Evolutionary conservation across 2,888 invertebrate species (phyloP).

Genomic region (Leptarthrus brevirostris): DNA sequence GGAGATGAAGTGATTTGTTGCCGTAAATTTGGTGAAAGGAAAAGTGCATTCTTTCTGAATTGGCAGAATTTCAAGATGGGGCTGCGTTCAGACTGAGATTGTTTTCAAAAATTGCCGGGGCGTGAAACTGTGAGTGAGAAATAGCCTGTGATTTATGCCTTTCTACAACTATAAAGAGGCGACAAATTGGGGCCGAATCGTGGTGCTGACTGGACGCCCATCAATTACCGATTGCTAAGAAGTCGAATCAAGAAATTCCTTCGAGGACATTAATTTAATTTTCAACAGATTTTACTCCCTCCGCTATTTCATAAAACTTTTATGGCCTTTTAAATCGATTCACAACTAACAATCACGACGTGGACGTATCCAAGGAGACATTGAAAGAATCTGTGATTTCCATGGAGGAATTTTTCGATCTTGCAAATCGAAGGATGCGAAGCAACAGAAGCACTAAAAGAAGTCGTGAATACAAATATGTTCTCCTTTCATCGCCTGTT

Average conservation of each 20-base stretch:
- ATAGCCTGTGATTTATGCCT: constrained; percentile 13
- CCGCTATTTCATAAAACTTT: background rate
- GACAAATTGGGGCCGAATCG: background rate
- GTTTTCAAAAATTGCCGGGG: constrained; percentile 2
- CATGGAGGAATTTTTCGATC: background rate
- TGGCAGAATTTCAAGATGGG: background rate
- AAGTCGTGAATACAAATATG: constrained; percentile 3
- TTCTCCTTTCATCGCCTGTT: background rate
- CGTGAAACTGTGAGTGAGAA: constrained; percentile 32
- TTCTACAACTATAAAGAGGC: background rate
- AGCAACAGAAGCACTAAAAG: constrained; percentile 8
- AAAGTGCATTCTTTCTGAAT: constrained; percentile 28
- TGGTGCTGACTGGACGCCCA: constrained; percentile 22
- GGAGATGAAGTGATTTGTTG: constrained; percentile 33
- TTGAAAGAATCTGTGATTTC: background rate
- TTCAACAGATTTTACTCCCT: background rate
- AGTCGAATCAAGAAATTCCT: constrained; percentile 26
- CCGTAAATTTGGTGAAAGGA: constrained; percentile 29
- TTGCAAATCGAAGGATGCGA: background rate
- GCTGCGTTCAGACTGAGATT: background rate
- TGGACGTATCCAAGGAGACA: background rate
- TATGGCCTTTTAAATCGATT: constrained; percentile 29
- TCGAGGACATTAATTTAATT: constrained; percentile 14
- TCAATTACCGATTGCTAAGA: constrained; percentile 21
- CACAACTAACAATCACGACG: background rate